Base-by-base conservation (phyloP, 2,888 invertebrate species). In the Epirrhoe alternata region DNA sequence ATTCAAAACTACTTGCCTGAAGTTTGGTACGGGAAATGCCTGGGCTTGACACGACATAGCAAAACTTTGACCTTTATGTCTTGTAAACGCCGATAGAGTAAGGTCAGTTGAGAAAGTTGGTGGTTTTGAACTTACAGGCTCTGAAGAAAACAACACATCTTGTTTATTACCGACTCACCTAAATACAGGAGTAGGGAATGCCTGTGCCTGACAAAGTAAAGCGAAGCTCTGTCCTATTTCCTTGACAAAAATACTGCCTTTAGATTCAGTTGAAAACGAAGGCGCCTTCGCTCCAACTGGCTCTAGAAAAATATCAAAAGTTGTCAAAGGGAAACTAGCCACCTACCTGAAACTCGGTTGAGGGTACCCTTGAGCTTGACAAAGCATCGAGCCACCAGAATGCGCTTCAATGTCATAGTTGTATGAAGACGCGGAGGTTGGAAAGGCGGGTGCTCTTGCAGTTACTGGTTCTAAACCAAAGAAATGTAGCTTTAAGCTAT, bases 41-140 rank as follows among this genome's bases (percentile, higher is more conserved):
- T 96, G 96, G 56, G 96, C 96, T 86, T 95, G 95, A 85, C 96
- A 96, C 77, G 95, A 93, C 82, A 96, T 87, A 75, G 94, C 94
- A 82, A 95, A 95, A 82, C 90, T 94, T 82, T 94, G 93, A 73
- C 91, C 89, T 76, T 86, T 88, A 77, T 89, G 84, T 83, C 95
- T 93, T 74, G 94, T 94, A 80, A 95, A 94, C 77, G 94, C 94
- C 70, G 94, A 94, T 75, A 94, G 89, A 76, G 95, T 95, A 81
- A 94, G 92, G 81, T 95, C 94, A 73, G 91, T 93, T 51, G 95
- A 93, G 82, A 95, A 94, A 64, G 92, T 94, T 70, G 95, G 95
- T 73, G 94, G 92, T 87, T 94, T 94, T 73, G 94, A 93, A 83
- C 95, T 94, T 76, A 94, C 94, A 57, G 95, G 95, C 86, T 95